Base-by-base conservation (phyloP, 1,140 invertebrate genomes). In the Monochamus saltuarius region DNA sequence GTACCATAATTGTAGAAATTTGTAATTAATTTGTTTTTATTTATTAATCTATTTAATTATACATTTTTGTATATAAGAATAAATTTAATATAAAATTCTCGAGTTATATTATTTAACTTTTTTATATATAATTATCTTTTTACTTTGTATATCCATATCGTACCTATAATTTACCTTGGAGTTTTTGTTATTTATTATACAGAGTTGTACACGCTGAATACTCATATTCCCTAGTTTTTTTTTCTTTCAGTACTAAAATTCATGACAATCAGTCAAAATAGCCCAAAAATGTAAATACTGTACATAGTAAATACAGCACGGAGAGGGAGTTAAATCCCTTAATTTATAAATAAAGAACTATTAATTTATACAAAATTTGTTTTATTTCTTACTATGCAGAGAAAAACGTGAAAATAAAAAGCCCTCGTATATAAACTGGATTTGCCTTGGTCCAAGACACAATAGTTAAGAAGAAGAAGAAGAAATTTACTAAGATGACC, bases 31-130 rank as follows among this genome's bases (percentile, higher is more conserved):
- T 59, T 64, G 54, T 59, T 59, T 29, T 29, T 64, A 64, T 63
- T 63, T 59, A 63, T 64, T 64, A 56, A 58, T 52, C 57, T 54
- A 50, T 46, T 54, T 45, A 54, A 63, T 59, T 64, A 64, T 64
- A 64, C 56, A 64, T 46, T 64, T 64, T 64, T 64, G 56, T 63
- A 63, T 59, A 56, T 62, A 42, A 45, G 45, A 62, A 62, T 62
- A 62, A 62, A 58, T 62, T 62, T 62, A 62, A 52, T 62, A 62
- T 57, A 62, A 62, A 61, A 56, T 29, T 29, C 22, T n/a, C 13
- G 11, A 47, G 52, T 17, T 39, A 40, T 40, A 42, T 42, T 22
- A 40, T 19, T 17, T 40, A 40, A 54, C 14, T 40, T 40, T 40
- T 40, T 16, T 40, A 40, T 13, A 40, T 40, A 40, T 40, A 8